A percentile compares a stretch with the other conserved stretches of the same genome.
Evolutionary conservation across 2,888 invertebrate genomes (phyloP).

Genomic region (Hirtodrosophila duncani): DNA sequence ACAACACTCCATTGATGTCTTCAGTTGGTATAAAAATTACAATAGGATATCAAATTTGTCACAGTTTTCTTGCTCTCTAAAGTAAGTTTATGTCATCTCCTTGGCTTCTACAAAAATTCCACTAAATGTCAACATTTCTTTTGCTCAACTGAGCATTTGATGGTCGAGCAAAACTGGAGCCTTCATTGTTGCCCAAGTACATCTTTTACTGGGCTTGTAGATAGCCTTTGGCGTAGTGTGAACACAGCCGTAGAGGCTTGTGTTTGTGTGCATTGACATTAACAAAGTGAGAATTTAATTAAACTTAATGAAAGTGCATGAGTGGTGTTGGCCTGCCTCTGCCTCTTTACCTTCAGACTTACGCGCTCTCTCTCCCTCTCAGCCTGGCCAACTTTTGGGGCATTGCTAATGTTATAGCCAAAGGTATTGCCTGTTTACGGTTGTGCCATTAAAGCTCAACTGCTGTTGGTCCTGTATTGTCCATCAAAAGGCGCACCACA

Average conservation of each 20-base stretch:
- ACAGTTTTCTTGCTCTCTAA: too few species aligned
- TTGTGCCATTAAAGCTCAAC: constrained; percentile 50
- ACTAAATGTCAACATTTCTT: too few species aligned
- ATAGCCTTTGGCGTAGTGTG: constrained; percentile 31
- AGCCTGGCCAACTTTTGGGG: constrained; percentile 42
- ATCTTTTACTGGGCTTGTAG: constrained; percentile 21
- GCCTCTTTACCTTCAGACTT: background rate
- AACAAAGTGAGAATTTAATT: constrained; percentile 70
- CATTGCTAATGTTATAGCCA: background rate
- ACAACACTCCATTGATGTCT: too few species aligned
- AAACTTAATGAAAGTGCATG: constrained; percentile 70
- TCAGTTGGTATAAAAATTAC: too few species aligned
- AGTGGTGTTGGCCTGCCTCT: constrained; percentile 51
- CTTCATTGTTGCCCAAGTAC: background rate
- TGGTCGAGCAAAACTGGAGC: background rate
- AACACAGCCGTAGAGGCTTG: constrained; percentile 23
- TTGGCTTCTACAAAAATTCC: too few species aligned
- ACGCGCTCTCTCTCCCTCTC: too few species aligned
- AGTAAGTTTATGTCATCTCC: too few species aligned
- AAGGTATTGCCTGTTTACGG: constrained; percentile 43
- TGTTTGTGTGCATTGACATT: constrained; percentile 59
- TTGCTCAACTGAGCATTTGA: too few species aligned
- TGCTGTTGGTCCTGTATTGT: constrained; percentile 11
- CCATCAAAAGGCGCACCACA: constrained; percentile 32
- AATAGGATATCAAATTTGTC: constrained; percentile 3